Evolutionary conservation across 2,797 vertebrate species (phyloP), one percentile per base, ranked within the genome.

Genomic region (Austrolebias charrua): DNA sequence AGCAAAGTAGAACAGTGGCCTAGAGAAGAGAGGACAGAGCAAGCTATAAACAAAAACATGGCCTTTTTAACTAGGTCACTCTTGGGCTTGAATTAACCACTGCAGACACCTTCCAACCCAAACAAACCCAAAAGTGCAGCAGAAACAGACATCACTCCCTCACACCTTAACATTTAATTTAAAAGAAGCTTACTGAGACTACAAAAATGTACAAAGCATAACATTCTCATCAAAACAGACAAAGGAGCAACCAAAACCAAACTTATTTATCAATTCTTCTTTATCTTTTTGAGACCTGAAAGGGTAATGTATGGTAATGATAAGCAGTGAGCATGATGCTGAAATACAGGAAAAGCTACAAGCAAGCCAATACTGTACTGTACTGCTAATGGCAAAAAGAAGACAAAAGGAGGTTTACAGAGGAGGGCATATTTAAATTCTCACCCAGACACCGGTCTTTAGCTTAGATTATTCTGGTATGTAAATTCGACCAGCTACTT

Each of bases 1-100:
- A 62, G 83, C 57, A 75, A 84, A 88, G 87, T 84, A 72, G 87
- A 87, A 79, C 82, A 71, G 81, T 77, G 85, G 85, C 91, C 92
- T 93, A 53, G 52, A 89, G 78, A 78, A 60, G 80, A 90, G 75
- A 85, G 85, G 83, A 85, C 69, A 85, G 71, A 86, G 71, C 7
- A 47, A 50, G 75, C 60, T 79, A 73, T 75, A 67, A 87, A 80
- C 73, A 86, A 71, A 80, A 79, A 80, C 60, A 77, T 61, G 65
- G 66, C 62, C 69, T 74, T 81, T 63, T 61, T 69, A 88, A 83
- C 53, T 88, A 76, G 82, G 82, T 84, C 77, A 73, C 47, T 66
- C 45, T 57, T 63, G 31, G 60, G 29, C 60, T 61, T 53, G 42
- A 79, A 77, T 73, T 64, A 74, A 65, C 54, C 46, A 49, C 29